Evolutionary conservation across 1,140 invertebrate genomes (phyloP).

Genomic region (Psix sp.): DNA sequence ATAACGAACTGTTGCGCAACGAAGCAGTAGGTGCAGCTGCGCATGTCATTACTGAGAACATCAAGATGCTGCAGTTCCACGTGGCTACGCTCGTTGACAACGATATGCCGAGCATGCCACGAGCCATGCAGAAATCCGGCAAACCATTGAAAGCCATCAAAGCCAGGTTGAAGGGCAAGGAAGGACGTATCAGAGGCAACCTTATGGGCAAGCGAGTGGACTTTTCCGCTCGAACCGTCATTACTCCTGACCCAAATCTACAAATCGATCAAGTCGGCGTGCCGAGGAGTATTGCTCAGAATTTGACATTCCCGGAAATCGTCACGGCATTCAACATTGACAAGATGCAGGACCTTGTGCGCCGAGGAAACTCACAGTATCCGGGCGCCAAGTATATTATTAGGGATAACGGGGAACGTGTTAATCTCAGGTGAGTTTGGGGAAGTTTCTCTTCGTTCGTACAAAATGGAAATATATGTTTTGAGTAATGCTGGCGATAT

Average conservation of each 20-base stretch:
- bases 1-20: constrained; percentile 97
- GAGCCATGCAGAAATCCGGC: constrained; percentile 99
- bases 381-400: constrained; percentile 99
- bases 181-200: constrained; percentile 98
- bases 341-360: constrained; percentile 97
- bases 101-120: constrained; percentile 98
- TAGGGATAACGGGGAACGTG: constrained; percentile 98
- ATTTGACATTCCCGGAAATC: constrained; percentile 99
- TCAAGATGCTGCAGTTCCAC: constrained; percentile 99
- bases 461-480: too few relatives aligned
- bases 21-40: constrained; percentile 97
- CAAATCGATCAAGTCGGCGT: constrained; percentile 99
- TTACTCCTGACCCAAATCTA: constrained; percentile 99
- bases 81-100: constrained; percentile 99
- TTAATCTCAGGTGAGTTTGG: constrained; percentile 89
- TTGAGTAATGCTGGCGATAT: neutral
- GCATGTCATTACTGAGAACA: constrained; percentile 97
- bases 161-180: constrained; percentile 93
- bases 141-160: constrained; percentile 99
- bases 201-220: constrained; percentile 99
- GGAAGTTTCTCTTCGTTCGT: too few relatives aligned
- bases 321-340: constrained; percentile 99
- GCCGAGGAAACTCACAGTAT: constrained; percentile 97
- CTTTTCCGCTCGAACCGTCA: constrained; percentile 99
- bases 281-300: constrained; percentile 98